Evolutionary conservation across 2,888 invertebrate species (phyloP), one percentile per base, ranked within the genome.

Genomic region (Timema podura): DNA sequence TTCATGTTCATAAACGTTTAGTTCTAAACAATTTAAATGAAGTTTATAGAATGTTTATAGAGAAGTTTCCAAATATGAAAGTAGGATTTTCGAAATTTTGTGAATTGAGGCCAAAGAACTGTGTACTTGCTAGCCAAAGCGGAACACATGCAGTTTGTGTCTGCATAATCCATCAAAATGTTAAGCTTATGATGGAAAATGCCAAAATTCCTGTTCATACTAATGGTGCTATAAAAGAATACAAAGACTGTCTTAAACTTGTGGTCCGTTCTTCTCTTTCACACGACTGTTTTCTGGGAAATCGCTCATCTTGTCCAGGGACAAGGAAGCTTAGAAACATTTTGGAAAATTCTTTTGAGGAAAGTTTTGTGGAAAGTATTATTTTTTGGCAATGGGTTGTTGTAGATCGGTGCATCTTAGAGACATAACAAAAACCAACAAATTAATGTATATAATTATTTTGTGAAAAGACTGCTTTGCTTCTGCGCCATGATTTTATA

Each of bases 101-200:
- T 54, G 54, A 54, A 54, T 16, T 54, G 54, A 54, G 54, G 54
- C 5, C 54, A 54, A 54, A 54, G 2, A n/a, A 54, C 54, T 54
- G 54, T 54, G 54, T 54, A 54, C 54, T 54, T 15, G n/a, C 1
- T 8, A 6, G 54, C 16, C 15, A 16, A 8, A 54, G 54, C 6
- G 54, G 54, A 7, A 54, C 54, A 54, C 54, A 54, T 13, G 16
- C 15, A 15, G n/a, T 54, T n/a, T 54, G 54, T 54, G 6, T 54
- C n/a, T 54, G 54, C 6, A 54, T 16, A n/a, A 54, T 16, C n/a
- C 54, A 54, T 54, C 54, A 54, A 54, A 54, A 54, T 54, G 54
- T 16, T 16, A 54, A 11, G 5, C 54, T 54, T 8, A 54, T 54
- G 54, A 30, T 30, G 30, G 30, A 30, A 30, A 30, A 30, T 30